Percentiles rank a stretch among this genome's conserved stretches.
Evolutionary conservation across 2,113 vertebrate genomes (phyloP).

Genomic region (Numenius arquata): DNA sequence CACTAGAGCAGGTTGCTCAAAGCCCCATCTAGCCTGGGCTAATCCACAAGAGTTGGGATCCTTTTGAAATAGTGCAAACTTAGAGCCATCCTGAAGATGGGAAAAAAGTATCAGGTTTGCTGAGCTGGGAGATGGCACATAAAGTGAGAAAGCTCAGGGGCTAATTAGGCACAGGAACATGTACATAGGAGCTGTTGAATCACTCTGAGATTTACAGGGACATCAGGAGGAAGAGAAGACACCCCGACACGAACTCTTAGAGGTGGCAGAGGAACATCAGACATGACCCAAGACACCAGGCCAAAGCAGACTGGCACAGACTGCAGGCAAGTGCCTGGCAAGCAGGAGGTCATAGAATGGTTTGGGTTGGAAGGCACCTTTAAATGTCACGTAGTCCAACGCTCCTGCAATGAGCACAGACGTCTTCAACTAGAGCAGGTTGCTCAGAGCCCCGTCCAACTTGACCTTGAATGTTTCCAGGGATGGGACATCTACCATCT

Average conservation of each 20-base stretch:
- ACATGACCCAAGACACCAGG: background rate
- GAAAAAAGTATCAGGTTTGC: background rate
- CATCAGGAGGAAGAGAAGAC: background rate
- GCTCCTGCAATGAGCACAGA: background rate
- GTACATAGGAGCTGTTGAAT: background rate
- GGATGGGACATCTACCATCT: background rate
- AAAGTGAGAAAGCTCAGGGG: background rate
- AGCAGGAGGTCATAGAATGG: background rate
- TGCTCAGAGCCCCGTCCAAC: background rate
- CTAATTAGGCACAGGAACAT: background rate
- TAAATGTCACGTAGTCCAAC: background rate
- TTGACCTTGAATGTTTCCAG: background rate
- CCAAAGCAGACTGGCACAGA: background rate
- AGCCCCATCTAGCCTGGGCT: no score
- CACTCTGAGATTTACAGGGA: background rate
- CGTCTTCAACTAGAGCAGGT: background rate
- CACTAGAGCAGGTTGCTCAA: no score
- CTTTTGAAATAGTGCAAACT: background rate
- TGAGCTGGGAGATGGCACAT: background rate
- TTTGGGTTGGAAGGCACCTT: background rate
- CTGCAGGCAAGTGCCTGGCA: background rate
- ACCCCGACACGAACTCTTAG: background rate
- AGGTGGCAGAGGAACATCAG: background rate
- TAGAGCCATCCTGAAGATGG: background rate
- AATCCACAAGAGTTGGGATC: background rate